Percentiles rank a stretch among this genome's conserved stretches.
phyloP scores from a whole-genome alignment of 2,113 vertebrate genomes.

The Elachura formosa region DNA sequence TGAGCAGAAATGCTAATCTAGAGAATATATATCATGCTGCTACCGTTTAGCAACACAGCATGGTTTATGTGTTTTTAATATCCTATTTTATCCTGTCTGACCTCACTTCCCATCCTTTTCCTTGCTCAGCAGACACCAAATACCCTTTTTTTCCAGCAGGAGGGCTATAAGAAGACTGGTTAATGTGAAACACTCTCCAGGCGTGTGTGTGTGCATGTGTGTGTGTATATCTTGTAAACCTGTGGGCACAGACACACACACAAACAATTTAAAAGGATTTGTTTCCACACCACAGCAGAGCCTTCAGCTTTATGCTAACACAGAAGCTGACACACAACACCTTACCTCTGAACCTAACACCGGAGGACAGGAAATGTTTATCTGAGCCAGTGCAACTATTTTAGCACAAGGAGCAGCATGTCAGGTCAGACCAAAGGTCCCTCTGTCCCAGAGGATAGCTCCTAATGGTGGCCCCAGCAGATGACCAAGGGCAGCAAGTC shows the following conservation, averaged over 20 bases:
- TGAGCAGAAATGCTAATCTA: constrained; percentile 56
- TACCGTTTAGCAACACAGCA: constrained; percentile 67
- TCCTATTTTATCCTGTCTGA: constrained; percentile 67
- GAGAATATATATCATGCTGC: constrained; percentile 57
- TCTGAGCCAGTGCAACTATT: background rate
- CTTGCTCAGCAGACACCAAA: constrained; percentile 64
- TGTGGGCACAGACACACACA: background rate
- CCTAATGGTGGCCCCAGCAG: background rate
- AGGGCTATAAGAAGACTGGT: background rate
- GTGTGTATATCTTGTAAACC: background rate
- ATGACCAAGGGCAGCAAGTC: background rate
- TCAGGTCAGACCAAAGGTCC: constrained; percentile 6
- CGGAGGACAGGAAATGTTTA: constrained; percentile 46
- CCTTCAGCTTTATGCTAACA: constrained; percentile 1
- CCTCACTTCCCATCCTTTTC: constrained; percentile 44
- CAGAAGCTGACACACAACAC: constrained; percentile 42
- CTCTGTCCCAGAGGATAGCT: background rate
- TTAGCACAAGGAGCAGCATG: background rate
- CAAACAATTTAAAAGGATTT: background rate
- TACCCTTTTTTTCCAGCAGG: constrained; percentile 30
- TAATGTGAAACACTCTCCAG: background rate
- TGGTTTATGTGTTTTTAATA: constrained; percentile 70
- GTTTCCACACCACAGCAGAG: constrained; percentile 12
- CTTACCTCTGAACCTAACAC: constrained; percentile 45
- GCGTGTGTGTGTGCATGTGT: background rate